Percentiles rank a stretch among this genome's conserved stretches.
Conservation (phyloP, 1,140 invertebrate species). For the Drosophila lacertosa region DNA sequence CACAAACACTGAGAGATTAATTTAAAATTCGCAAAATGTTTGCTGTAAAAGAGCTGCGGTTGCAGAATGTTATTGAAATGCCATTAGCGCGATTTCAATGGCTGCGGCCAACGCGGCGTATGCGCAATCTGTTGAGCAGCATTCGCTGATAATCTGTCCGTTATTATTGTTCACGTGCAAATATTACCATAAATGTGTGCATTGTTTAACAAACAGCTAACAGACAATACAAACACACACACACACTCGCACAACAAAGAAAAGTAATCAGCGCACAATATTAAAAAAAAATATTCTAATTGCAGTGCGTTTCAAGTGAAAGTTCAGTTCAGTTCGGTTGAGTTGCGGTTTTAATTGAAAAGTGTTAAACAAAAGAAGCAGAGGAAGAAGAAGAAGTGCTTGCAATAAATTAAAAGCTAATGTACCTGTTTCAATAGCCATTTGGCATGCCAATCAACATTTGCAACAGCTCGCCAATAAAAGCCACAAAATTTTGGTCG, state of each 20-base stretch:
- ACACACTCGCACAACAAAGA: constrained; percentile 48
- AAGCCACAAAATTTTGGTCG: constrained; percentile 19
- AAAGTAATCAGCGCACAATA: constrained; percentile 53
- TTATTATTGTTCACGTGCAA: constrained; percentile 34
- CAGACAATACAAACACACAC: constrained; percentile 6
- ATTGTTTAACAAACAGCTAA: constrained; percentile 37
- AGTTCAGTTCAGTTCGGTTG: constrained; percentile 31
- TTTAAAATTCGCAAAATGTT: constrained; percentile 59
- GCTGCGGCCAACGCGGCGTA: constrained; percentile 56
- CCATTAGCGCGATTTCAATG: constrained; percentile 65
- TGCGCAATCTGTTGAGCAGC: constrained; percentile 60
- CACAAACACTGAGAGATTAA: constrained; percentile 33
- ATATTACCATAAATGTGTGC: constrained; percentile 61
- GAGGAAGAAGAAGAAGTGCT: no score
- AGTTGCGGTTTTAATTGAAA: constrained; percentile 52
- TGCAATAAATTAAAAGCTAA: constrained; percentile 19
- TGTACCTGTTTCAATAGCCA: constrained; percentile 32
- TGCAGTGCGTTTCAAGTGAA: constrained; percentile 44
- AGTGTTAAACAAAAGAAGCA: constrained; percentile 32
- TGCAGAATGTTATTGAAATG: constrained; percentile 72
- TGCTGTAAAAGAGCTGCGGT: constrained; percentile 64
- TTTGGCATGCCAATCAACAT: constrained; percentile 39
- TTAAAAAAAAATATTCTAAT: constrained; percentile 40
- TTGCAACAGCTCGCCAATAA: constrained; percentile 44
- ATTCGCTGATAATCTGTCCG: constrained; percentile 15